Evolutionary conservation across 2,888 invertebrate species (phyloP).

Genomic region (Drosophila nr. fundita): DNA sequence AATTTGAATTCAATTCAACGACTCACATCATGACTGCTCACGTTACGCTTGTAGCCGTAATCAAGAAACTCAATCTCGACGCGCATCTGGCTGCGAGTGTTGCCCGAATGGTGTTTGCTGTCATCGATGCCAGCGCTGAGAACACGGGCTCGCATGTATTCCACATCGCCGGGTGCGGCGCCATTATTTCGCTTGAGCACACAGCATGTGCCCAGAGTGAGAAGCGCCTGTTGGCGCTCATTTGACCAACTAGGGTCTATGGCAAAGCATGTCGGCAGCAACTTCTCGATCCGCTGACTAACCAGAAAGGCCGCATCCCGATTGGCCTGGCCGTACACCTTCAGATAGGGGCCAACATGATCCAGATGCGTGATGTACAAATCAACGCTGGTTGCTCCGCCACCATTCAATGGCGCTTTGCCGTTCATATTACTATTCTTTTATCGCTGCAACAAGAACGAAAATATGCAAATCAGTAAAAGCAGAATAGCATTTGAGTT

Average conservation of each 20-base stretch:
- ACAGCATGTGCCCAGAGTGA: constrained; percentile 76
- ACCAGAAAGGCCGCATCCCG: constrained; percentile 77
- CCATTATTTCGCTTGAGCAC: constrained; percentile 84
- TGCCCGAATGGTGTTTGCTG: constrained; percentile 15
- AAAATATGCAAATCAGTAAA: neutral
- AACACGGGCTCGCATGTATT: constrained; percentile 85
- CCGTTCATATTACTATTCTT: constrained; percentile 61
- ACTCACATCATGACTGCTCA: constrained; percentile 86
- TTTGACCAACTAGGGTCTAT: constrained; percentile 75
- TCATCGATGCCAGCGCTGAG: constrained; percentile 56
- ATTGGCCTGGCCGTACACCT: constrained; percentile 89
- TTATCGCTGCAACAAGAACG: constrained; percentile 50
- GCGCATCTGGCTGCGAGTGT: constrained; percentile 86
- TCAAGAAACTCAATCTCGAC: constrained; percentile 89
- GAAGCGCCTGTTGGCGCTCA: constrained; percentile 74
- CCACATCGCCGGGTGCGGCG: constrained; percentile 74
- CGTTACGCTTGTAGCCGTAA: constrained; percentile 88
- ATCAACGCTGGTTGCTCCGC: constrained; percentile 48
- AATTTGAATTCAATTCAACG: neutral
- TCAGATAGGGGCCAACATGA: constrained; percentile 89
- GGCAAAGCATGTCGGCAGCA: constrained; percentile 79
- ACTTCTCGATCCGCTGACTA: constrained; percentile 76
- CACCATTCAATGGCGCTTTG: constrained; percentile 36
- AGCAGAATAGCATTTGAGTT: neutral
- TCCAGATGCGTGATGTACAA: constrained; percentile 86